phyloP scores from a whole-genome alignment of 2,888 invertebrate genomes.

The Adelphocoris suturalis region DNA sequence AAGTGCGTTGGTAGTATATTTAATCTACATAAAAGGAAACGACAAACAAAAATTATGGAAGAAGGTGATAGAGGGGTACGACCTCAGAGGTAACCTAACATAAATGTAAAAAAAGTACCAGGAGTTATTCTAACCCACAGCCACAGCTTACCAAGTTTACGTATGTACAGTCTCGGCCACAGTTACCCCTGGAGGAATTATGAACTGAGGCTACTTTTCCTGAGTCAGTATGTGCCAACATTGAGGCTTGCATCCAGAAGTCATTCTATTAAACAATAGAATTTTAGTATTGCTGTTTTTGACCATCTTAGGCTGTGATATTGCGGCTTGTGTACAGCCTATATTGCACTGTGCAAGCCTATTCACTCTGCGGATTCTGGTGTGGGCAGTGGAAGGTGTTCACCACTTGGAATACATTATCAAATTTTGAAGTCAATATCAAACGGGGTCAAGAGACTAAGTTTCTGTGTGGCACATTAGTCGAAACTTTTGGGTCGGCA shows the following conservation, averaged over 20 bases:
- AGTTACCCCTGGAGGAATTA: too few relatives aligned
- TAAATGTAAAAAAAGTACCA: too few relatives aligned
- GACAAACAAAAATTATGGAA: neutral
- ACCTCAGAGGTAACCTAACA: neutral
- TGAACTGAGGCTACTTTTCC: too few relatives aligned
- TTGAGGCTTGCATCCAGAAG: too few relatives aligned
- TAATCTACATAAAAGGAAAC: neutral
- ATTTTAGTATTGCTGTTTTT: too few relatives aligned
- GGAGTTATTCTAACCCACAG: too few relatives aligned
- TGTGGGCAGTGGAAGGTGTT: neutral
- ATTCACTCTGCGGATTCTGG: neutral
- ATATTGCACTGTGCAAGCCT: neutral
- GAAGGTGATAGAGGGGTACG: slow-evolving; percentile 8
- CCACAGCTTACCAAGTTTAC: too few relatives aligned
- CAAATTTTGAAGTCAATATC: slow-evolving; percentile 13
- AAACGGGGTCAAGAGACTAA: slow-evolving; percentile 1
- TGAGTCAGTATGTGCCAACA: too few relatives aligned
- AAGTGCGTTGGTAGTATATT: neutral
- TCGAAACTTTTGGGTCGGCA: neutral
- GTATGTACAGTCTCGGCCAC: too few relatives aligned
- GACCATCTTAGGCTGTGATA: too few relatives aligned
- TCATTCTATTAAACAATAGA: too few relatives aligned
- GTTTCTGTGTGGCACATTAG: neutral
- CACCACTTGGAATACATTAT: slow-evolving; percentile 6
- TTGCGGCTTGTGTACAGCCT: slow-evolving; percentile 18